Percentiles rank a stretch among this genome's conserved stretches.
Conservation (phyloP, 2,113 vertebrate species). For the Anhinga rufa region DNA sequence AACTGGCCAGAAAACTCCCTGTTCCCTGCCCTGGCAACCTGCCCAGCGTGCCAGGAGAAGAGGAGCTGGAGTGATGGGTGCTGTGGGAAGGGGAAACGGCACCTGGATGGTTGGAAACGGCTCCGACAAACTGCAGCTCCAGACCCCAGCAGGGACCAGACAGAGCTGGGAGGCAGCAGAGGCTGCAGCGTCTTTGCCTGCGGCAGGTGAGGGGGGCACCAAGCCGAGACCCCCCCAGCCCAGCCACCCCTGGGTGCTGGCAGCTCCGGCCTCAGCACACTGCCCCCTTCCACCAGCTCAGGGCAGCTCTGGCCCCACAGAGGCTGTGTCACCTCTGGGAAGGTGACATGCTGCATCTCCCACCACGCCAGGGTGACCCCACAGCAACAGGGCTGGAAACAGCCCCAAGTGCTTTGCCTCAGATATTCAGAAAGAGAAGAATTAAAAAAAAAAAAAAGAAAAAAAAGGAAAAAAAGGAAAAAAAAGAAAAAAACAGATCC, state of each 20-base stretch:
- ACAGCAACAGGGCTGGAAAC: not conserved
- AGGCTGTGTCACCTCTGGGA: not conserved
- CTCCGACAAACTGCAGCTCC: not conserved
- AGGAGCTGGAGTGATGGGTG: not conserved
- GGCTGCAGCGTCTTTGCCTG: not conserved
- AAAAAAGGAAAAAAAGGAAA: not conserved
- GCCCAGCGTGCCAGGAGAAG: not conserved
- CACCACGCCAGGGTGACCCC: accelerated
- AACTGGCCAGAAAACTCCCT: not conserved
- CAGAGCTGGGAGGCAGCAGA: not conserved
- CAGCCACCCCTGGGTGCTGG: not conserved
- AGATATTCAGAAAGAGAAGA: not conserved
- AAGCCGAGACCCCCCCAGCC: accelerated
- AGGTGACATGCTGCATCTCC: not conserved
- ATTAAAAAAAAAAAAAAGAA: not conserved
- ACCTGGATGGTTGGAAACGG: not conserved
- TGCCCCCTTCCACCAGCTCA: not conserved
- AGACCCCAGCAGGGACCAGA: not conserved
- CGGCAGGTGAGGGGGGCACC: not conserved
- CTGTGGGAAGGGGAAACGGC: not conserved
- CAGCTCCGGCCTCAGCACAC: accelerated
- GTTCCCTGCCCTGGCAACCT: not conserved
- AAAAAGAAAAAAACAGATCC: not conserved
- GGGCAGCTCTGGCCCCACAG: not conserved
- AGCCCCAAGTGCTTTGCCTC: not conserved